Evolutionary conservation across 2,888 invertebrate genomes (phyloP).

Genomic region (Phragmatobia fuliginosa): DNA sequence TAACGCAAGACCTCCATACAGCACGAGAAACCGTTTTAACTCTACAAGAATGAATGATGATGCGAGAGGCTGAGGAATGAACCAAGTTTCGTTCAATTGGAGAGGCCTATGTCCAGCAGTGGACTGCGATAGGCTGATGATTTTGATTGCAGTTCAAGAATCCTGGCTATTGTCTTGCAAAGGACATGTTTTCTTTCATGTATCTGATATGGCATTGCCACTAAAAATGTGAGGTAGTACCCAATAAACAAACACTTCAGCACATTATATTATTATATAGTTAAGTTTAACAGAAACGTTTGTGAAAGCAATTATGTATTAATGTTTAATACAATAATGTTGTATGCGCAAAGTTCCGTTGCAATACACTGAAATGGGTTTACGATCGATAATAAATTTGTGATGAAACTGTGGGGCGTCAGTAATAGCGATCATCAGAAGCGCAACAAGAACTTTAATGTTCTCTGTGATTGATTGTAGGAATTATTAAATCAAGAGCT

Average conservation of each 20-base stretch:
- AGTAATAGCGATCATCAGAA: conserved; percentile 19
- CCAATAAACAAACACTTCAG: not conserved
- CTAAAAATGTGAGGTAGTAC: not conserved
- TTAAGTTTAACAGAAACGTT: conserved; percentile 2
- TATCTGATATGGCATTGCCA: not conserved
- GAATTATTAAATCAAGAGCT: not conserved
- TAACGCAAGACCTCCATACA: too few species aligned
- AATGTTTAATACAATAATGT: conserved; percentile 1
- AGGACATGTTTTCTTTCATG: too few species aligned
- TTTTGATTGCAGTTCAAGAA: too few species aligned
- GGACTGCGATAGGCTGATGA: too few species aligned
- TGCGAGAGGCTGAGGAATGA: too few species aligned
- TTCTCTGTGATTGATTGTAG: not conserved
- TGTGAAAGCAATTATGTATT: conserved; percentile 1
- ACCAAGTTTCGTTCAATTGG: too few species aligned
- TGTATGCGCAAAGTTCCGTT: not conserved
- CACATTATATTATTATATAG: not conserved
- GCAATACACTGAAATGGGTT: conserved; percentile 30
- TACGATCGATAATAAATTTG: conserved; percentile 60
- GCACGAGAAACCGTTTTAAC: too few species aligned
- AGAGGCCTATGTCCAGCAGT: too few species aligned
- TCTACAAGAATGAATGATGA: too few species aligned
- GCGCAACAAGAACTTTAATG: not conserved
- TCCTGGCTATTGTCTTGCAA: too few species aligned
- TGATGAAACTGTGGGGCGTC: conserved; percentile 25